A percentile compares a stretch with the other conserved stretches of the same genome.
Conservation (phyloP, 2,797 vertebrate genomes). For the Crocidura indochinensis region DNA sequence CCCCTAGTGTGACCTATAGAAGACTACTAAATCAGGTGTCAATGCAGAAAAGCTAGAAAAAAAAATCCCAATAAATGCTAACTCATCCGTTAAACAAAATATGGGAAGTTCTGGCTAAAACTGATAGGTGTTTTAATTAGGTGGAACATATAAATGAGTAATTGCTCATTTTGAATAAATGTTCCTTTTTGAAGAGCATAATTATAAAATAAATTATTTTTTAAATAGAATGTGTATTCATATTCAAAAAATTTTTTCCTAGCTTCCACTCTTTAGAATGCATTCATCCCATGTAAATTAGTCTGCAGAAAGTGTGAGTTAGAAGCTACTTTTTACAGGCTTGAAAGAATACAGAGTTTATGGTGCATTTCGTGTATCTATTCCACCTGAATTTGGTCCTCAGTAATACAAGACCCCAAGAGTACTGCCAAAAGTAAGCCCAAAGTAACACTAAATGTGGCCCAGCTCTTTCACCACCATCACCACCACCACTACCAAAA, state of each 20-base stretch:
- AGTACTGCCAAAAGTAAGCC: no score
- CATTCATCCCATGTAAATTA: not conserved
- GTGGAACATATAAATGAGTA: conserved; percentile 42
- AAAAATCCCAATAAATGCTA: conserved; percentile 13
- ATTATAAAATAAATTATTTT: conserved; percentile 42
- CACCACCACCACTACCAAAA: no score
- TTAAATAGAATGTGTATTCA: conserved; percentile 16
- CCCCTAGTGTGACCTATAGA: not conserved
- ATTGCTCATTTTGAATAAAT: not conserved
- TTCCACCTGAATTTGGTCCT: no score
- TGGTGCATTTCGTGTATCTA: no score
- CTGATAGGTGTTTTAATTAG: not conserved
- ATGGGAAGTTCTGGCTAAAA: not conserved
- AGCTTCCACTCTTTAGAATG: conserved; percentile 1
- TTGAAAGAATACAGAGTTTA: no score
- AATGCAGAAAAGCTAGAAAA: conserved; percentile 30
- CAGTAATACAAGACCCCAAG: no score
- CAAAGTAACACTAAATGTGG: no score
- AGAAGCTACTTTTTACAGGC: not conserved
- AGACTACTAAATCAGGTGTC: not conserved
- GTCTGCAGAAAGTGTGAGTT: not conserved
- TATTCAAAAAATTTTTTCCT: conserved; percentile 41
- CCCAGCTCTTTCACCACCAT: no score
- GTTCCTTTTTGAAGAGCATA: conserved; percentile 7
- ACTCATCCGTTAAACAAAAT: conserved; percentile 15